These are phyloP conservation scores for Synanthedon tipuliformis DNA, from an alignment of 2,888 invertebrate species.

Conservation along the genomic window DNA sequence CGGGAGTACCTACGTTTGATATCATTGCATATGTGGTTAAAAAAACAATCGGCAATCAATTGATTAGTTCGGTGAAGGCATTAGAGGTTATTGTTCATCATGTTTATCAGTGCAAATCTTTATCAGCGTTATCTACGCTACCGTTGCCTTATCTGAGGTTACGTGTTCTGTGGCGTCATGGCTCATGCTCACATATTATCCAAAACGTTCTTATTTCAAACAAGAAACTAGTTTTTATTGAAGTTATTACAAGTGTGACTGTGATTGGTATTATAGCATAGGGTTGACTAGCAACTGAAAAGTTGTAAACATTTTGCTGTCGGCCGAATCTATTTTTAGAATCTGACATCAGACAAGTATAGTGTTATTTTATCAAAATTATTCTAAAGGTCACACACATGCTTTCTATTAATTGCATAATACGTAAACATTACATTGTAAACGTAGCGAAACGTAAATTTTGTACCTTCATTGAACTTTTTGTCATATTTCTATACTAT, in stretches of 20 bases:
- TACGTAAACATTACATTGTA: neutral
- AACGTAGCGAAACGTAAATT: neutral
- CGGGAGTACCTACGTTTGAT: too few species aligned
- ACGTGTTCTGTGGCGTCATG: conserved; percentile 46
- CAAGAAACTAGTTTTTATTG: too few species aligned
- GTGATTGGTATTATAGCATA: too few species aligned
- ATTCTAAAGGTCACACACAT: conserved; percentile 15
- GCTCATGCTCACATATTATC: neutral
- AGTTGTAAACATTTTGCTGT: conserved; percentile 15
- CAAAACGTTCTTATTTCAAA: too few species aligned
- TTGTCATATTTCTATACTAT: too few species aligned
- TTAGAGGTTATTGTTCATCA: conserved; percentile 14
- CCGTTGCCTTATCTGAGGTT: conserved; percentile 55
- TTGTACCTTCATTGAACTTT: too few species aligned
- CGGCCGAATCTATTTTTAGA: conserved; percentile 42
- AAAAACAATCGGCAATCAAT: too few species aligned
- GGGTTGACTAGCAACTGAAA: neutral
- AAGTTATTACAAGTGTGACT: too few species aligned
- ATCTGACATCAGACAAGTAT: conserved; percentile 46
- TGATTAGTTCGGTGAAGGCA: too few species aligned
- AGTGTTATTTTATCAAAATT: conserved; percentile 31
- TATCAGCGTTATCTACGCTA: conserved; percentile 59
- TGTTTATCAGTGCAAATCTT: conserved; percentile 48
- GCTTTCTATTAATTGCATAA: neutral
- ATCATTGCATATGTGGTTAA: too few species aligned